Base-by-base conservation (phyloP, 92 coral and sea anemone genomes). In the Pocillopora grandis region DNA sequence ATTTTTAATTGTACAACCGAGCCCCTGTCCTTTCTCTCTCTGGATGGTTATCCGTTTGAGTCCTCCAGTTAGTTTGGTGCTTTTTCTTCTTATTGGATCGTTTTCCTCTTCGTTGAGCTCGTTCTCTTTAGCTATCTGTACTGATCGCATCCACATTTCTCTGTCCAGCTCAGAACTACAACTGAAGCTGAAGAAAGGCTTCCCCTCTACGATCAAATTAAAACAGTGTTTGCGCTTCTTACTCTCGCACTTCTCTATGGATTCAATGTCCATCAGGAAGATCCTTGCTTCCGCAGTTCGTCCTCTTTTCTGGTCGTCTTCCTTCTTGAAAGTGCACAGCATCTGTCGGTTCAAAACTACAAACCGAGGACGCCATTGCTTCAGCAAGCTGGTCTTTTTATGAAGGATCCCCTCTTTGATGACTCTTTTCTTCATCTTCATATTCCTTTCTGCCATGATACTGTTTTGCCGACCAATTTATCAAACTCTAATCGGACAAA, bases 281-380 rank as follows among this genome's bases (percentile, higher is more conserved):
- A 97, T 94, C 62, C 99, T 91, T 21, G 91, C 98, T 77, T 90
- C 92, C 12, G 98, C 95, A 60, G 95, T 93, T 63, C 93, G 88
- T 35, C 97, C 95, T 52, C 83, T 84, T 79, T 89, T 87, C 33
- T 92, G 89, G 67, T 97, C 95, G 5, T 93, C 95, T 76, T 94
- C 99, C 67, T 94, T 97, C 89, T 91, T 92, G 90, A 97, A 97
- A 64, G 95, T 88, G 78, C 98, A 94, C 62, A 97, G 78, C 76
- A 96, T 86, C 70, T 97, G 97, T n/a, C 93, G 90, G 82, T 87
- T 97, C 4, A 92, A 80, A 4, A 92, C 94, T 80, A 94, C 79
- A 60, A 92, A 97, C 52, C 98, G 79, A 5, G 88, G 86, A 42
- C 99, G 95, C 99, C 99, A 97, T 91, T 97, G 94, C 89, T 88